phyloP scores from a whole-genome alignment of 2,113 vertebrate species.

The Onychostruthus taczanowskii region DNA sequence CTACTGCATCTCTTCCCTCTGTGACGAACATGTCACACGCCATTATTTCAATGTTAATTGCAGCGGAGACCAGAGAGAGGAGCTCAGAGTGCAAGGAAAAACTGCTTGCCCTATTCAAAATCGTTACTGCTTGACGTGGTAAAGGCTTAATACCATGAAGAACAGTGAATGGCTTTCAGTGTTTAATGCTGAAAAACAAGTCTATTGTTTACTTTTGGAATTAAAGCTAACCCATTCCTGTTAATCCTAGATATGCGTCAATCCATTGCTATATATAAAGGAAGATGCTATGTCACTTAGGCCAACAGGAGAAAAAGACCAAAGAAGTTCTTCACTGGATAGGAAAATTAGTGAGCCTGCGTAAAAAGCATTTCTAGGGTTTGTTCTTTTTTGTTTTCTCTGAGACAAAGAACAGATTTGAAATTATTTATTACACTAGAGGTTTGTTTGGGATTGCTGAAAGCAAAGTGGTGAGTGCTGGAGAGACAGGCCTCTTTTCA shows the following conservation, averaged over 20 bases:
- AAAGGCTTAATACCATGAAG: slow-evolving; percentile 13
- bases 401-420: background rate
- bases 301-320: background rate
- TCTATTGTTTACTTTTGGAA: background rate
- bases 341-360: background rate
- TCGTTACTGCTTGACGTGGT: background rate
- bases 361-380: background rate
- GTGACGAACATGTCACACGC: background rate
- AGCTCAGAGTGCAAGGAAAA: background rate
- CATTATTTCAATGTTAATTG: slow-evolving; percentile 20
- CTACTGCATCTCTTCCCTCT: background rate
- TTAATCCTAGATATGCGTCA: background rate
- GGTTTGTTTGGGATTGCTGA: background rate
- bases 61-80: background rate
- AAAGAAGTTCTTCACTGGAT: background rate
- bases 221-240: background rate
- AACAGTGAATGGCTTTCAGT: background rate
- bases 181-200: background rate
- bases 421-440: background rate
- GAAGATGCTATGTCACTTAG: background rate
- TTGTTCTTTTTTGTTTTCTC: background rate
- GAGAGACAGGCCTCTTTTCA: background rate
- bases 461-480: background rate
- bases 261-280: background rate
- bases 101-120: slow-evolving; percentile 16